Conservation (phyloP, 2,113 vertebrate genomes). For the Elachura formosa region DNA sequence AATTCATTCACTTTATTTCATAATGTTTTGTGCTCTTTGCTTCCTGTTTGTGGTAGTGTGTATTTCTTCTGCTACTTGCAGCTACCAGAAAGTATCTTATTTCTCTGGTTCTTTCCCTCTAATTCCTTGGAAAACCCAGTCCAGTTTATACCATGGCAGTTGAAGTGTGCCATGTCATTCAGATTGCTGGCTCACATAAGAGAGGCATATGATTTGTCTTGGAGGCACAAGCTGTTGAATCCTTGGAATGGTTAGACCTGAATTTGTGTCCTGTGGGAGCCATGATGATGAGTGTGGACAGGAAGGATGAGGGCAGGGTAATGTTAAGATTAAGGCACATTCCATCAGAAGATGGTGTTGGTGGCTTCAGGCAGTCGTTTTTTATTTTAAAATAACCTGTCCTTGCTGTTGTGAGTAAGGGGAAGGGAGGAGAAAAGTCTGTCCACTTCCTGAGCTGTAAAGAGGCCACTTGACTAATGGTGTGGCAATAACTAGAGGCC, state of each 20-base stretch:
- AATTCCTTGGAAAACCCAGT: neutral
- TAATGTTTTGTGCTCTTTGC: neutral
- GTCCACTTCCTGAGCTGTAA: neutral
- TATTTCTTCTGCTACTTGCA: neutral
- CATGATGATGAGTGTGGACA: neutral
- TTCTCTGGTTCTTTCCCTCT: neutral
- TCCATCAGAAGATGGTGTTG: neutral
- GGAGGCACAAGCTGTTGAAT: neutral
- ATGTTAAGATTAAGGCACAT: neutral
- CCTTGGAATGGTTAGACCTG: neutral
- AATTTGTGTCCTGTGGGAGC: neutral
- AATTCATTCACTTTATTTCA: slow-evolving; percentile 32
- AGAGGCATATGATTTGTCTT: neutral
- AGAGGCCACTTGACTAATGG: neutral
- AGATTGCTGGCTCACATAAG: neutral
- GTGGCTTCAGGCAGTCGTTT: neutral
- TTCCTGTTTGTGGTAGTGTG: neutral
- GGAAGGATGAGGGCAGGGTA: neutral
- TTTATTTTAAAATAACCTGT: neutral
- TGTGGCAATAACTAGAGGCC: neutral
- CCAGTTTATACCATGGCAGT: neutral
- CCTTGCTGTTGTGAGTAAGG: neutral
- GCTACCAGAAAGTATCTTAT: neutral
- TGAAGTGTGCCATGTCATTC: neutral
- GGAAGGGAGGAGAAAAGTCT: neutral